phyloP scores from a whole-genome alignment of 2,888 invertebrate species.

The Odontocerum albicorne region DNA sequence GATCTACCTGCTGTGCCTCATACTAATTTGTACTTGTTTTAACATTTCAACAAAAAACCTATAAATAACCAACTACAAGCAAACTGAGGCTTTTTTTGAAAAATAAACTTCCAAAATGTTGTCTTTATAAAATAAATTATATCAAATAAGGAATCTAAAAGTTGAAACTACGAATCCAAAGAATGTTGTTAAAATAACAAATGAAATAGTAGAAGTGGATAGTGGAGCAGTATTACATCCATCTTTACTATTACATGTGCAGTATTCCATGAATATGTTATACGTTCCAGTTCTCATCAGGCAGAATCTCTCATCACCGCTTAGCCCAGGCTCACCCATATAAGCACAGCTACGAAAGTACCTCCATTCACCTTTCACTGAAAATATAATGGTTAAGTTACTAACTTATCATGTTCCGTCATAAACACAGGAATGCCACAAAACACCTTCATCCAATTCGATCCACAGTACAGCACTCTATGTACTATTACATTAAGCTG shows the following conservation, averaged over 20 bases:
- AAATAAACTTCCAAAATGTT: no score
- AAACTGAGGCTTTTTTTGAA: no score
- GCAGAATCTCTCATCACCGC: slow-evolving; percentile 88
- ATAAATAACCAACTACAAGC: no score
- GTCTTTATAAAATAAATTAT: neutral
- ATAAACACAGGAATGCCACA: no score
- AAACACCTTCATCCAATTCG: no score
- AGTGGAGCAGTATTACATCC: slow-evolving; percentile 69
- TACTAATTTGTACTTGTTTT: no score
- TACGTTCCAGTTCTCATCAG: slow-evolving; percentile 89
- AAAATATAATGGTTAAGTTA: slow-evolving; percentile 39
- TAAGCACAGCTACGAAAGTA: slow-evolving; percentile 88
- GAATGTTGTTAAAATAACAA: slow-evolving; percentile 2
- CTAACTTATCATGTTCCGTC: no score
- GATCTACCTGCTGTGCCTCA: no score
- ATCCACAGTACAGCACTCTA: no score
- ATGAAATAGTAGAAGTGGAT: neutral
- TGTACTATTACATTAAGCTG: no score
- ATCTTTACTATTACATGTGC: slow-evolving; percentile 90
- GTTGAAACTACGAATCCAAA: neutral
- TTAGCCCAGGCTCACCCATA: slow-evolving; percentile 87
- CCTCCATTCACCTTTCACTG: slow-evolving; percentile 86
- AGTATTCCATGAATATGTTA: slow-evolving; percentile 92
- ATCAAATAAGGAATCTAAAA: neutral
- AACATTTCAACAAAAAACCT: no score